Conservation (phyloP, 2,888 invertebrate genomes). For the Reticulitermes lucifugus region DNA sequence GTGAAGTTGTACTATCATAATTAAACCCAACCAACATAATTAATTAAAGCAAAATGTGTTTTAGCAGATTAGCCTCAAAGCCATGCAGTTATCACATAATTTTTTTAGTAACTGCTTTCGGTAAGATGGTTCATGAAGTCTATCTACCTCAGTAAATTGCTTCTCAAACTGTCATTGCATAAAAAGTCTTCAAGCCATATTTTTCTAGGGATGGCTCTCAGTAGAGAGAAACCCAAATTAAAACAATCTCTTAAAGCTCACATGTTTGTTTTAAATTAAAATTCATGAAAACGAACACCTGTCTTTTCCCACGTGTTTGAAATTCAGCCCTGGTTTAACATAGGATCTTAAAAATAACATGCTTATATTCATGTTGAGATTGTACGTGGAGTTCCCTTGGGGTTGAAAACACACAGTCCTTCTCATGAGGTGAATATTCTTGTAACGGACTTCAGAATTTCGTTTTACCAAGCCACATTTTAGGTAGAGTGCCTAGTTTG, state of each 20-base stretch:
- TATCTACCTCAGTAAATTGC: no score
- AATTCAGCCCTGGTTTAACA: not conserved
- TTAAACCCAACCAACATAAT: no score
- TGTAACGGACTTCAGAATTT: not conserved
- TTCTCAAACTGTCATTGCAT: constrained; percentile 2
- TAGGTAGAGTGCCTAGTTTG: no score
- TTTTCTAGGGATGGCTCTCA: not conserved
- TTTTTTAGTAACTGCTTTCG: not conserved
- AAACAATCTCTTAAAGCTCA: not conserved
- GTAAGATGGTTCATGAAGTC: not conserved
- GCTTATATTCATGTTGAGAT: not conserved
- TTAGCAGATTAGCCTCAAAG: not conserved
- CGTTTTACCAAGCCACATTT: not conserved
- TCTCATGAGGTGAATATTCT: no score
- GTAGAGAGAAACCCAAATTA: not conserved
- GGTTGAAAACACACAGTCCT: not conserved
- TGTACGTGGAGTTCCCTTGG: not conserved
- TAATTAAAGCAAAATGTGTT: not conserved
- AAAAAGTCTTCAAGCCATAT: constrained; percentile 25
- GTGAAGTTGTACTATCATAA: no score
- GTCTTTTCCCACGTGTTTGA: constrained; percentile 17
- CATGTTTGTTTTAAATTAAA: constrained; percentile 41
- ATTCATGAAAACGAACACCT: constrained; percentile 31
- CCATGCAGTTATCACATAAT: not conserved
- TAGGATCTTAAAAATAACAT: constrained; percentile 4